Evolutionary conservation across 2,797 vertebrate genomes (phyloP).

Genomic region (Sebastes ruberrimus): DNA sequence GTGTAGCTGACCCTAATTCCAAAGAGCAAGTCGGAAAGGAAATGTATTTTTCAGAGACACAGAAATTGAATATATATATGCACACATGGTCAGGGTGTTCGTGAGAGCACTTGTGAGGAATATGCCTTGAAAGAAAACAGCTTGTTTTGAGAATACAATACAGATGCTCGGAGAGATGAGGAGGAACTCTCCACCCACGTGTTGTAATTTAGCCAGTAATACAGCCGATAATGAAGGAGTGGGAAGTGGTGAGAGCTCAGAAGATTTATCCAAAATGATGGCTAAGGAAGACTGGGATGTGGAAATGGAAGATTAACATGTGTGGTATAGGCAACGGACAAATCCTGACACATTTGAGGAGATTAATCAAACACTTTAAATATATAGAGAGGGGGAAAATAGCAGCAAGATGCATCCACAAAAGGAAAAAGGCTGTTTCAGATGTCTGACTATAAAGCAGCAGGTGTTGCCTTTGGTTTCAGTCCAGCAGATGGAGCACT

Average conservation of each 20-base stretch:
- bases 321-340: background rate
- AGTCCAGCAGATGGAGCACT: conserved; percentile 15
- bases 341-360: background rate
- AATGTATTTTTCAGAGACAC: background rate
- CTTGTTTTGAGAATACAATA: background rate
- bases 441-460: too few species aligned
- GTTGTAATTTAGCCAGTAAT: conserved; percentile 3
- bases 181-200: conserved; percentile 13
- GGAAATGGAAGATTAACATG: background rate
- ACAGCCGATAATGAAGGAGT: conserved; percentile 20
- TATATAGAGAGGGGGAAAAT: background rate
- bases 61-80: background rate
- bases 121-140: background rate
- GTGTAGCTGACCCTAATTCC: background rate
- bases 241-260: background rate
- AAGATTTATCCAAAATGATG: background rate
- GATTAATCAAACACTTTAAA: background rate
- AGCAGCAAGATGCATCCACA: background rate
- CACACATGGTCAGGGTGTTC: background rate
- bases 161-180: background rate
- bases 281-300: background rate
- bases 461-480: background rate
- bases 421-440: background rate
- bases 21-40: background rate
- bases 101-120: background rate